Evolutionary conservation across 92 coral and sea anemone genomes (phyloP).

Genomic region (Chrysogorgia sp.): DNA sequence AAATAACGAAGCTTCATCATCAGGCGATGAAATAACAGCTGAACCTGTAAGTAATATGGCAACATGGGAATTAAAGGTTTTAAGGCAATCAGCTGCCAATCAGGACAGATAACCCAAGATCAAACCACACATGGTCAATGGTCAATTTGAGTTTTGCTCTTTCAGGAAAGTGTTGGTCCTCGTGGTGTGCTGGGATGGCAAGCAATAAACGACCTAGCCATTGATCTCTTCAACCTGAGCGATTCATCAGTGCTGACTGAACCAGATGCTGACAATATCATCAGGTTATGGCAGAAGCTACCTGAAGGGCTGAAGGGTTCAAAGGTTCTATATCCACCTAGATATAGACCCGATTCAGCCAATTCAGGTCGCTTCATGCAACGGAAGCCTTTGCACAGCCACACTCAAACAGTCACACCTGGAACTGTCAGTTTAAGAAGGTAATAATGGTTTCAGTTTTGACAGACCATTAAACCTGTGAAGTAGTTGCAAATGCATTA

Average conservation of each 20-base stretch:
- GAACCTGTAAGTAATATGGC: neutral
- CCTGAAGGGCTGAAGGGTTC: no score
- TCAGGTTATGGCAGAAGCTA: neutral
- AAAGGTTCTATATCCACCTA: neutral
- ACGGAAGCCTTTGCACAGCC: neutral
- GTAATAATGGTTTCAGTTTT: neutral
- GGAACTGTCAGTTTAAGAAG: neutral
- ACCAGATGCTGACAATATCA: no score
- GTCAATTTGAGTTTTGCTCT: neutral
- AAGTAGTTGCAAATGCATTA: no score
- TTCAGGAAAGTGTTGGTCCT: conserved; percentile 22
- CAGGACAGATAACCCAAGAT: neutral
- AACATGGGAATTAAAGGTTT: neutral
- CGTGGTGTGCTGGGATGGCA: conserved; percentile 17
- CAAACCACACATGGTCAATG: no score
- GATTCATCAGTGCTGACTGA: no score
- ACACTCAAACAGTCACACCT: neutral
- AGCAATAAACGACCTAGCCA: conserved; percentile 8
- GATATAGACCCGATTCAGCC: no score
- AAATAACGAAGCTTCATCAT: neutral
- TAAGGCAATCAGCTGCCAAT: neutral
- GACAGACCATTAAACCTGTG: no score
- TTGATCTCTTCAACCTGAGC: no score
- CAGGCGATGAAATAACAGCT: neutral
- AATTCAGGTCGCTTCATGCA: no score